Conservation (phyloP, 2,113 vertebrate genomes). For the Theristicus caerulescens region DNA sequence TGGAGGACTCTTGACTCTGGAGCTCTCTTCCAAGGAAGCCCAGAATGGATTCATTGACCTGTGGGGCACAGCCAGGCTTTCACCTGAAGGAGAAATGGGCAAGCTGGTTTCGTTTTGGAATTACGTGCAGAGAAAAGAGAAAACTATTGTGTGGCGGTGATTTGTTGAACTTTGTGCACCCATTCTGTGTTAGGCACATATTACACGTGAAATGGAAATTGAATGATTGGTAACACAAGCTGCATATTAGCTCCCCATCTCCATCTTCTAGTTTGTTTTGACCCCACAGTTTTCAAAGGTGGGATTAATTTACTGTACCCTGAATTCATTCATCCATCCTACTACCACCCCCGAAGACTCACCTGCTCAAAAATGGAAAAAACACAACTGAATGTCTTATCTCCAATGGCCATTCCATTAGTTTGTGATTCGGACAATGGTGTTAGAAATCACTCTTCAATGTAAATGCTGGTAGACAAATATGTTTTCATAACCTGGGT, state of each 20-base stretch:
- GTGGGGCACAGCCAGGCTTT: background rate
- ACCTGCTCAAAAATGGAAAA: background rate
- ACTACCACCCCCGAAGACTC: background rate
- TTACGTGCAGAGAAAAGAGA: background rate
- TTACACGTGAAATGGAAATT: background rate
- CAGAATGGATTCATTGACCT: background rate
- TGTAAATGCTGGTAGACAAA: background rate
- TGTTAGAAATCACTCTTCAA: background rate
- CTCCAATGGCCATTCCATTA: background rate
- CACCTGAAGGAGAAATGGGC: background rate
- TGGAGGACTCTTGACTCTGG: conserved; percentile 8
- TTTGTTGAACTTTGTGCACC: background rate
- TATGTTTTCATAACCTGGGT: background rate
- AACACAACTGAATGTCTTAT: background rate
- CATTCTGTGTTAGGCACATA: accelerated
- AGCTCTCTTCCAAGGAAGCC: conserved; percentile 1
- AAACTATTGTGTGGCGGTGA: accelerated
- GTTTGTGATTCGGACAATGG: background rate
- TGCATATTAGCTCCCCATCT: background rate
- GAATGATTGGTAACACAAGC: background rate
- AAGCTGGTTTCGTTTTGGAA: background rate
- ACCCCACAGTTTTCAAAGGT: background rate
- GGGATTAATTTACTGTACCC: background rate
- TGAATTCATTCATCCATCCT: background rate
- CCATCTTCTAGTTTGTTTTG: background rate